Base-by-base conservation (phyloP, 2,113 vertebrate species). In the Pungitius pungitius region DNA sequence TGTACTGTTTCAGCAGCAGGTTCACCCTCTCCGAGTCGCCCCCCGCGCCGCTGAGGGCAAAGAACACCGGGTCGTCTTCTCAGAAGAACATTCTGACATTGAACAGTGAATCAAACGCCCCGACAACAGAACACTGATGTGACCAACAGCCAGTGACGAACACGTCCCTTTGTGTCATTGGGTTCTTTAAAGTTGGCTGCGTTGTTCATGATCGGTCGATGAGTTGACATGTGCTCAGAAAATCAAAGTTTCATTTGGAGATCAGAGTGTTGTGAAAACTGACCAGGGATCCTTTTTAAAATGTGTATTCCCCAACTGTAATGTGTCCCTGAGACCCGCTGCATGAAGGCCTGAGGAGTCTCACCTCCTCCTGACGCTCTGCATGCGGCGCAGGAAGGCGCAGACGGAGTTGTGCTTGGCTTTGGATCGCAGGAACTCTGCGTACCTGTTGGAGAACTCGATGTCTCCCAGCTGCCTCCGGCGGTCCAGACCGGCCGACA, bases 371-470 rank as follows among this genome's bases (percentile, higher is more conserved):
- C 80, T 94, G 69, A 87, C 76, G 43, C 69, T 78, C 84, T 94
- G 90, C 85, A 93, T 90, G 60, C 92, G 92, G 20, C 61, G 90
- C 73, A 95, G 89, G 66, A 93, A 91, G 58, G 92, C 75, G 2
- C 93, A 94, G 78, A 94, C 84, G 49, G 92, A 93, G 68, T 37
- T 91, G 79, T 92, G 87, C 78, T 94, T 94, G 76, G 94, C 94
- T 82, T 92, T 92, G 7, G 93, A 92, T n/a, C 91, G 90, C 55
- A 94, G 82, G 77, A 92, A 91, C 75, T 95, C 94, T 1, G 93
- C 78, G 14, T 95, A 93, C 76, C 90, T 89, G 88, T 93, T 93
- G 73, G 94, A 93, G 86, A 95, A 95, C 88, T 94, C 94, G 3
- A 95, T 91, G 83, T 95, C 94, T 35, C 92, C 93, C 57, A 95